Conservation (phyloP, 2,113 vertebrate species). For the Acanthochromis polyacanthus region DNA sequence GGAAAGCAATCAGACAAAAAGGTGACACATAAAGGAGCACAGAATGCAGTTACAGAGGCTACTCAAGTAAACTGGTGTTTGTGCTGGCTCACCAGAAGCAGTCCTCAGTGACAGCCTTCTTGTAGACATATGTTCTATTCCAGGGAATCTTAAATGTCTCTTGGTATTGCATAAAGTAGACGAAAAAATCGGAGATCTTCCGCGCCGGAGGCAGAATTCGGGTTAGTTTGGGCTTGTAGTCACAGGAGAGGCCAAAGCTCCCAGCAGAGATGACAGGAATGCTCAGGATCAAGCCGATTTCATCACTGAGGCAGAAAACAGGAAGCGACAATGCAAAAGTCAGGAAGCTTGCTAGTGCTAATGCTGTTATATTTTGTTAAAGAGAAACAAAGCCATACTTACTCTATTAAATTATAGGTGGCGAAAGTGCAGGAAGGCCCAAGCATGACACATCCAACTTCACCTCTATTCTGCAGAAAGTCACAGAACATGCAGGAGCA, state of each 20-base stretch:
- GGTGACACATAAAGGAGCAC: neutral
- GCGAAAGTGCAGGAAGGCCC: constrained; percentile 94
- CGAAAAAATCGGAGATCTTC: constrained; percentile 89
- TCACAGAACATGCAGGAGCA: neutral
- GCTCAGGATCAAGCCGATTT: constrained; percentile 85
- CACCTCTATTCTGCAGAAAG: constrained; percentile 71
- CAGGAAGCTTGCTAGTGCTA: neutral
- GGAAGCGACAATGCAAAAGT: neutral
- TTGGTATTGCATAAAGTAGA: constrained; percentile 89
- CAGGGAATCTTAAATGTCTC: constrained; percentile 89
- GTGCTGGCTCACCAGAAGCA: constrained; percentile 91
- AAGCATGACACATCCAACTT: constrained; percentile 90
- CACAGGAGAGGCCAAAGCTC: constrained; percentile 96
- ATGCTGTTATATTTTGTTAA: no score
- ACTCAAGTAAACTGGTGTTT: neutral
- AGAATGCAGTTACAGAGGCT: neutral
- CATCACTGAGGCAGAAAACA: constrained; percentile 77
- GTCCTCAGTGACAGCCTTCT: constrained; percentile 84
- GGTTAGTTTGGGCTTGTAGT: constrained; percentile 91
- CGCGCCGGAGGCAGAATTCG: constrained; percentile 93
- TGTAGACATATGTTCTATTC: constrained; percentile 90
- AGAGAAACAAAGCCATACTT: constrained; percentile 77
- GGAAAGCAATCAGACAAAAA: neutral
- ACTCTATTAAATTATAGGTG: constrained; percentile 95
- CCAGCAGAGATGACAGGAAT: constrained; percentile 95